A percentile compares a stretch with the other conserved stretches of the same genome.
phyloP scores from a whole-genome alignment of 2,113 vertebrate species.

The Mixornis gularis region DNA sequence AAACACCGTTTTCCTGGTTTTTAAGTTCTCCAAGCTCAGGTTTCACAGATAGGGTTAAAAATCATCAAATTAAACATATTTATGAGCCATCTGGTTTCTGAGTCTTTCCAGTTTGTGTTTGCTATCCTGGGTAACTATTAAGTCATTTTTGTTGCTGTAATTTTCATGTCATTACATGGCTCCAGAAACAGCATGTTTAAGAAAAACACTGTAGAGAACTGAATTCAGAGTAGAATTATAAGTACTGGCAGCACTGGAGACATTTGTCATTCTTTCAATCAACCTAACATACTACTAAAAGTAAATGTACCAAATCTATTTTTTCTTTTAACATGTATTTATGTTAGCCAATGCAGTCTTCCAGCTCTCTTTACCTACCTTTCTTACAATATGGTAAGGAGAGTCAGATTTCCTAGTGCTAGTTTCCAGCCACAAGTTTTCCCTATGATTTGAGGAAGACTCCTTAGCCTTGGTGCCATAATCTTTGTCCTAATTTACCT shows the following conservation, averaged over 20 bases:
- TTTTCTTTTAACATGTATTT: neutral
- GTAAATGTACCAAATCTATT: neutral
- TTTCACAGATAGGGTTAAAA: conserved; percentile 47
- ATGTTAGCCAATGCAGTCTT: neutral
- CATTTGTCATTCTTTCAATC: neutral
- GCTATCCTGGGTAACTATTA: conserved; percentile 55
- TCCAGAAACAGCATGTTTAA: conserved; percentile 42
- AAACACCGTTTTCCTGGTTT: neutral
- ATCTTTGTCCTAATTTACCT: neutral
- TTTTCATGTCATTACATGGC: conserved; percentile 47
- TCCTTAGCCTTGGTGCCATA: neutral
- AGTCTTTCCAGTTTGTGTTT: conserved; percentile 51
- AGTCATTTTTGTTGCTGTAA: conserved; percentile 52
- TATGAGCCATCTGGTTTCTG: conserved; percentile 57
- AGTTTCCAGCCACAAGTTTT: neutral
- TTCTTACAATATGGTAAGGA: neutral
- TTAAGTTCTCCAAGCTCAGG: neutral
- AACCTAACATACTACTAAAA: neutral
- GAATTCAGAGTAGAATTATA: neutral
- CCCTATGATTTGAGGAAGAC: neutral
- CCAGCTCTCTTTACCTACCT: neutral
- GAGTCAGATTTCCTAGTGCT: neutral
- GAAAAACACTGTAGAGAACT: conserved; percentile 18
- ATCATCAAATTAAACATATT: conserved; percentile 49
- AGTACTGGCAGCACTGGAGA: neutral